Evolutionary conservation across 2,888 invertebrate species (phyloP), one percentile per base, ranked within the genome.

Genomic region (Papilio demoleus): DNA sequence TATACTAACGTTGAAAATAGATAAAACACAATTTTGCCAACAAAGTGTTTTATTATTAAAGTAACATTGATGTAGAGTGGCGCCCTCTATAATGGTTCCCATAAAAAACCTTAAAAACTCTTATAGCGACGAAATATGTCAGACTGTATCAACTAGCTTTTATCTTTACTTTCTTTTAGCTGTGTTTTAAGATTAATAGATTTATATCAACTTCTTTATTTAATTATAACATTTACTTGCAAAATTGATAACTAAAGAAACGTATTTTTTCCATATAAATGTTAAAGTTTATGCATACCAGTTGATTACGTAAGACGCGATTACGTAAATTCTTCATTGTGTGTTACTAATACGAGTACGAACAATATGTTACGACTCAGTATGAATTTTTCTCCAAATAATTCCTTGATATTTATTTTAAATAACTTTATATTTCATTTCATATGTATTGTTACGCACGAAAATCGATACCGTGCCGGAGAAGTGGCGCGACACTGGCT

Each of bases 121-220:
- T 78, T 72, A 71, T 80, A 77, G 75, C 78, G 76, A 75, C 75
- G 75, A 77, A 81, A 79, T 76, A 73, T 78, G 82, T 82, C 82
- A 73, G 74, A 74, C 72, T 76, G 80, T 74, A 82, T 85, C 80
- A 80, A 71, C 42, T 66, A 31, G 73, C 74, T 74, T 73, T 75
- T 73, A 73, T 70, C 73, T 65, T 11, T 56, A 61, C 36, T 40
- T 70, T 53, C 56, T 61, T 9, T 36, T 63, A 63, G 58, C 62
- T 68, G 34, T 56, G 34, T 68, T 36, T 58, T 68, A 58, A 56
- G 53, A 68, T 67, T 68, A 22, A 31, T 14, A 65, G 34, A 69
- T 65, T 61, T 53, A 65, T 69, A 69, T 69, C 61, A 69, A 65
- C 66, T 70, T 58, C 53, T 56, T 14, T 62, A 58, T 58, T 47